phyloP scores from a whole-genome alignment of 1,140 invertebrate species.

The Agraylea sexmaculata region DNA sequence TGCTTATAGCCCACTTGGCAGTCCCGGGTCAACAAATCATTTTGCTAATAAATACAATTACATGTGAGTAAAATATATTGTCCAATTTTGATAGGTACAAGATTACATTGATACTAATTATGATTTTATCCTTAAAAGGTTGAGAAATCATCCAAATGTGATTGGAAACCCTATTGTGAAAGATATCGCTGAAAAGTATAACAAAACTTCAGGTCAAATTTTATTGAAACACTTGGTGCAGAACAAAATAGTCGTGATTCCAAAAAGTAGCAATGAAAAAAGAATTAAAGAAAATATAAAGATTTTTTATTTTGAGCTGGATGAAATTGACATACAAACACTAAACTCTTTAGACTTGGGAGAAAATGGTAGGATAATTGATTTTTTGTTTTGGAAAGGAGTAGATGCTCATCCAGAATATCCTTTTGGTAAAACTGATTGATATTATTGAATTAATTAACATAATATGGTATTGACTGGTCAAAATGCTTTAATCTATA shows the following conservation, averaged over 20 bases:
- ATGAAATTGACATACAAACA: conserved; percentile 39
- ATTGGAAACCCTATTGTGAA: conserved; percentile 40
- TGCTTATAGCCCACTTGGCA: conserved; percentile 73
- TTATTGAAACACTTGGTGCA: conserved; percentile 43
- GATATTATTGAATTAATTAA: no score
- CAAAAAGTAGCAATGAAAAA: conserved; percentile 41
- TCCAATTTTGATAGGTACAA: background rate
- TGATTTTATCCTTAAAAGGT: conserved; percentile 19
- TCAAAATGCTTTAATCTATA: no score
- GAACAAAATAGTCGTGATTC: conserved; percentile 41
- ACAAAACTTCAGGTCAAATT: conserved; percentile 43
- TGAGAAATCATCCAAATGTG: conserved; percentile 43
- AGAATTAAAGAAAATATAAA: conserved; percentile 46
- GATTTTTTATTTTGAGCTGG: conserved; percentile 51
- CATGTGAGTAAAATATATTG: conserved; percentile 27
- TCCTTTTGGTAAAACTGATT: no score
- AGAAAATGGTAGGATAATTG: conserved; percentile 54
- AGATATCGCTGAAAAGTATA: conserved; percentile 35
- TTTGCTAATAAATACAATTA: conserved; percentile 42
- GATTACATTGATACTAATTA: background rate
- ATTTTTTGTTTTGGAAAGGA: conserved; percentile 46
- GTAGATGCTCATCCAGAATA: conserved; percentile 53
- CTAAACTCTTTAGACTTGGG: conserved; percentile 49
- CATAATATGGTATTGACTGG: no score
- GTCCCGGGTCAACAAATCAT: conserved; percentile 37